These are phyloP conservation scores for Camelus bactrianus DNA, from an alignment of 2,113 vertebrate species.

Conservation along the genomic window DNA sequence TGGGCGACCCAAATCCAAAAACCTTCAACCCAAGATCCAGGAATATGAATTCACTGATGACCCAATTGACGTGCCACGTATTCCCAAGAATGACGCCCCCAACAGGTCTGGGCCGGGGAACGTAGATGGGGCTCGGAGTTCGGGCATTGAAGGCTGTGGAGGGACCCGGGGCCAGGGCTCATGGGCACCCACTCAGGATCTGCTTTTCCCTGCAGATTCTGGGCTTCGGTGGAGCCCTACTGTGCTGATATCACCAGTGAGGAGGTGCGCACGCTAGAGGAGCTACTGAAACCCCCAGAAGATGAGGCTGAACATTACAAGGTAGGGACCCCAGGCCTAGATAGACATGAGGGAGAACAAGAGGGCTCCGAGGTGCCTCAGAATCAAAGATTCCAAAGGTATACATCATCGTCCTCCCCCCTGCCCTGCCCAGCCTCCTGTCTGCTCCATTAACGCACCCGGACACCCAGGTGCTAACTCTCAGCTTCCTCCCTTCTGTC, in stretches of 20 bases:
- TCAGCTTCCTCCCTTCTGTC: neutral
- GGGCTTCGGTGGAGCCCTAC: slow-evolving; percentile 98
- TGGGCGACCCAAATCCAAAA: slow-evolving; percentile 97
- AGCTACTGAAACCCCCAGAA: slow-evolving; percentile 96
- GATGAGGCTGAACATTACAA: slow-evolving; percentile 98
- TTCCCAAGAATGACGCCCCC: slow-evolving; percentile 98
- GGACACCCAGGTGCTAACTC: neutral
- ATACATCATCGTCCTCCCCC: rapidly evolving
- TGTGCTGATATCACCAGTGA: slow-evolving; percentile 98
- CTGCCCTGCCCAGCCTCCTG: rapidly evolving
- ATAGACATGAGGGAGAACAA: neutral
- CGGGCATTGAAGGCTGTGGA: neutral
- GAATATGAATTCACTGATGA: slow-evolving; percentile 98
- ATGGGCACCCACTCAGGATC: neutral
- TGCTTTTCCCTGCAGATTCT: slow-evolving; percentile 90
- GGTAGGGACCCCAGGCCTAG: slow-evolving; percentile 82
- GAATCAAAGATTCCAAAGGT: neutral
- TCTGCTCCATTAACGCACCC: neutral
- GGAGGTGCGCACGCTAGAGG: slow-evolving; percentile 96
- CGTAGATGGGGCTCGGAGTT: neutral
- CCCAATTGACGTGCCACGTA: slow-evolving; percentile 96
- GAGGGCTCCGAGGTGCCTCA: neutral
- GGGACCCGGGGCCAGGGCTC: neutral
- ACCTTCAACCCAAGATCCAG: slow-evolving; percentile 96
- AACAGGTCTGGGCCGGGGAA: slow-evolving; percentile 91